phyloP scores from a whole-genome alignment of 1,140 invertebrate genomes.

The Penaeus indicus region DNA sequence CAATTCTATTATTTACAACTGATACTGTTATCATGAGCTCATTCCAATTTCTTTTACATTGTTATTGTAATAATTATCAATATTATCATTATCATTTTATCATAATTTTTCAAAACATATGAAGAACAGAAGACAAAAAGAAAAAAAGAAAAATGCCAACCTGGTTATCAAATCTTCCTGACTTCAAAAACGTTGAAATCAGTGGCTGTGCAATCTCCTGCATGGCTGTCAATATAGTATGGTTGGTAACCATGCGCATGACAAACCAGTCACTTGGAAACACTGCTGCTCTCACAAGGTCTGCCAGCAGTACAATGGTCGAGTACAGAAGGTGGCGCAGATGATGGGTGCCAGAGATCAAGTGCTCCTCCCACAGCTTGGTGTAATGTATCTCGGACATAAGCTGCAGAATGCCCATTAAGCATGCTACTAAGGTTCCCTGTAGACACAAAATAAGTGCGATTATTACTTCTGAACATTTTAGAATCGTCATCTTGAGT shows the following conservation, averaged over 20 bases:
- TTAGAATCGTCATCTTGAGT: neutral
- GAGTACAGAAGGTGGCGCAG: constrained; percentile 82
- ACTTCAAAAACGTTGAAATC: constrained; percentile 84
- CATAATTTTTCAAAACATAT: neutral
- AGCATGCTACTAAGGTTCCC: constrained; percentile 86
- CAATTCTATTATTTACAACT: neutral
- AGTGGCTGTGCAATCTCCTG: constrained; percentile 90
- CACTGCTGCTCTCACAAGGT: constrained; percentile 70
- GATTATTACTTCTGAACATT: constrained; percentile 4
- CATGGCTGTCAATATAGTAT: constrained; percentile 86
- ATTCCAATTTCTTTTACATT: neutral
- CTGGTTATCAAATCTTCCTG: constrained; percentile 78
- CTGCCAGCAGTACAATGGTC: constrained; percentile 56
- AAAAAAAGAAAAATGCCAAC: constrained; percentile 65
- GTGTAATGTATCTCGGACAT: constrained; percentile 90
- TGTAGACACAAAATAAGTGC: constrained; percentile 68
- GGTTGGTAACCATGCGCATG: constrained; percentile 91
- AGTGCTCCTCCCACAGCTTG: constrained; percentile 83
- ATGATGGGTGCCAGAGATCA: constrained; percentile 87
- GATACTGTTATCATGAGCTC: neutral
- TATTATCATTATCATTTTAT: neutral
- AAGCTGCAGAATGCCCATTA: constrained; percentile 87
- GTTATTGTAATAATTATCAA: neutral
- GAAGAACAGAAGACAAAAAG: neutral
- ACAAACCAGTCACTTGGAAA: constrained; percentile 94